A percentile compares a stretch with the other conserved stretches of the same genome.
Conservation (phyloP, 2,888 invertebrate genomes). For the Drosophila fungiperda region DNA sequence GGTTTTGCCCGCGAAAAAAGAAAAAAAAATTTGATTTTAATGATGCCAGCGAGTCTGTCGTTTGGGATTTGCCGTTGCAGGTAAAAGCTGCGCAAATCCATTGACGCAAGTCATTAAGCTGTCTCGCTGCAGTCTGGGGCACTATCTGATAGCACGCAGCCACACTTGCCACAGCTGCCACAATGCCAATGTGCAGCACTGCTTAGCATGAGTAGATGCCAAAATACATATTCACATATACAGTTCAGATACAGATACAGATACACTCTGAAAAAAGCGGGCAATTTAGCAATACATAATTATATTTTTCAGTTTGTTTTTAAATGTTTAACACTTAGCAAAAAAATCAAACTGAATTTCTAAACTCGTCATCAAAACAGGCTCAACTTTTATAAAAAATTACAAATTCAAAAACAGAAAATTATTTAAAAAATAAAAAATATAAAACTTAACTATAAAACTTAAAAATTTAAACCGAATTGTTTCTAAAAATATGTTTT, state of each 20-base stretch:
- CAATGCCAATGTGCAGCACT: constrained; percentile 14
- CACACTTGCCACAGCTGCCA: constrained; percentile 50
- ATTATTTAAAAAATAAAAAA: background rate
- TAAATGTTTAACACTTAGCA: background rate
- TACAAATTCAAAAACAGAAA: background rate
- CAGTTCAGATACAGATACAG: constrained; percentile 12
- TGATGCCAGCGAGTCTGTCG: constrained; percentile 67
- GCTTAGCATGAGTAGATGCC: background rate
- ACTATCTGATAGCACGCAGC: constrained; percentile 26
- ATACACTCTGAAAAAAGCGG: background rate
- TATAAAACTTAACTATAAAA: too few relatives aligned
- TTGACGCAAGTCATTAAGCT: constrained; percentile 70
- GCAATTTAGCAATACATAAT: accelerated
- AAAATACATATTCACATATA: constrained; percentile 3
- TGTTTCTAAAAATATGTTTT: background rate
- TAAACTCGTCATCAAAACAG: background rate
- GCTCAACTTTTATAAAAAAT: background rate
- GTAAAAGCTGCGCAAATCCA: constrained; percentile 61
- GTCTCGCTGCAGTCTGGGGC: constrained; percentile 69
- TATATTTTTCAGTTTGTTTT: background rate
- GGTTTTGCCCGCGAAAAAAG: constrained; percentile 73
- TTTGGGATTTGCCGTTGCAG: constrained; percentile 34
- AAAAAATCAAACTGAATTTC: too few relatives aligned
- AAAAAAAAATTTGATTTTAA: constrained; percentile 41
- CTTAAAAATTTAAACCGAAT: too few relatives aligned